A percentile compares a stretch with the other conserved stretches of the same genome.
These are phyloP conservation scores for Coptodon bakossiorum DNA, from an alignment of 2,113 vertebrate genomes.

Conservation along the genomic window DNA sequence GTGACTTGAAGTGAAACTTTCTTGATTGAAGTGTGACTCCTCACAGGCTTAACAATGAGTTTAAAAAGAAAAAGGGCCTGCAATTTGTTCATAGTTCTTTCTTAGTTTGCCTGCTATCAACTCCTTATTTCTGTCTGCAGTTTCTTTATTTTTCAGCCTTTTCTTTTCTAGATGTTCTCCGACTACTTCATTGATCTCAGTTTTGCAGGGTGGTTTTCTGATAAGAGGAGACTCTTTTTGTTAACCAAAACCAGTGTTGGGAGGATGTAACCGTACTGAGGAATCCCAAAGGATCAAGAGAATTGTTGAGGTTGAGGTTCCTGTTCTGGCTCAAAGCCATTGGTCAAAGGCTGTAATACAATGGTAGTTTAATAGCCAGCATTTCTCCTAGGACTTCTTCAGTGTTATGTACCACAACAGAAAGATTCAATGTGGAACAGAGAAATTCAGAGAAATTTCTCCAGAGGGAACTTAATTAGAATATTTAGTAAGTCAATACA, in stretches of 20 bases:
- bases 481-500: neutral
- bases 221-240: neutral
- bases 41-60: neutral
- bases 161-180: neutral
- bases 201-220: neutral
- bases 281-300: neutral
- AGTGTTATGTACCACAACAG: neutral
- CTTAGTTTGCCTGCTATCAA: neutral
- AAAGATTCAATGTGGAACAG: neutral
- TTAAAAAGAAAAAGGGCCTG: neutral
- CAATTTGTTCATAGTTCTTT: neutral
- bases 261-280: neutral
- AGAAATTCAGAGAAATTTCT: neutral
- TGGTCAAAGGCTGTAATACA: neutral
- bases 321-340: neutral
- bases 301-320: neutral
- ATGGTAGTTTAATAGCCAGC: neutral
- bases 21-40: neutral
- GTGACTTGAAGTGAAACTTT: slow-evolving; percentile 13
- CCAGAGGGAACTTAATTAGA: neutral
- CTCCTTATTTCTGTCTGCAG: neutral
- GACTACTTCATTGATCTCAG: neutral
- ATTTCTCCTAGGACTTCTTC: neutral
- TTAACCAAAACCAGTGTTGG: neutral
- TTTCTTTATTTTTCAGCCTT: neutral